Conservation (phyloP, 2,113 vertebrate genomes). For the Malurus elegans region DNA sequence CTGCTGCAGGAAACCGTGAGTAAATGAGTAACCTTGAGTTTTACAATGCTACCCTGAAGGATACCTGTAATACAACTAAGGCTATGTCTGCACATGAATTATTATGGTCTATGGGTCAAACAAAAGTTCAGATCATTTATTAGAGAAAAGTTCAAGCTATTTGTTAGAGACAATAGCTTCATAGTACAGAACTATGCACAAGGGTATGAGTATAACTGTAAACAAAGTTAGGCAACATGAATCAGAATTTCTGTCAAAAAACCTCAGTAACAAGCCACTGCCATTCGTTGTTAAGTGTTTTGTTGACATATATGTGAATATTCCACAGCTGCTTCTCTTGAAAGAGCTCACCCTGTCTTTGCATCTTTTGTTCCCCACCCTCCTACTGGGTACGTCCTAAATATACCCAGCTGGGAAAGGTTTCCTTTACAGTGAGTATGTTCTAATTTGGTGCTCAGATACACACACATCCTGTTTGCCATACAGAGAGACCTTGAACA, state of each 20-base stretch:
- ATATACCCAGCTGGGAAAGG: not conserved
- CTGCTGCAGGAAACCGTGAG: not conserved
- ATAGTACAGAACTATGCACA: not conserved
- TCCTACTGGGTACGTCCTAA: not conserved
- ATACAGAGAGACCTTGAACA: not conserved
- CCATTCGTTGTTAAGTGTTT: not conserved
- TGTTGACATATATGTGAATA: not conserved
- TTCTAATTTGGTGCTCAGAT: not conserved
- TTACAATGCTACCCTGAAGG: not conserved
- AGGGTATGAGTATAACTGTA: not conserved
- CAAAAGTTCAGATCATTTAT: not conserved
- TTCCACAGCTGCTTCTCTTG: not conserved
- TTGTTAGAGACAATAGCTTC: not conserved
- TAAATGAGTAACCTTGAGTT: slow-evolving; percentile 21
- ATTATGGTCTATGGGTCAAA: not conserved
- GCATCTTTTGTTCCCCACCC: not conserved
- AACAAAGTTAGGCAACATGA: not conserved
- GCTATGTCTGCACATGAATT: not conserved
- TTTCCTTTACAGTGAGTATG: slow-evolving; percentile 3
- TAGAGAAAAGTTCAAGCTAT: not conserved
- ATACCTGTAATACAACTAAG: not conserved
- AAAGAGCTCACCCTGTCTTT: not conserved
- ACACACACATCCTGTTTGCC: slow-evolving; percentile 16
- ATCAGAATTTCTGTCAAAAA: not conserved
- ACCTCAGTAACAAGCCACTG: not conserved